phyloP scores from a whole-genome alignment of 2,797 vertebrate genomes.

The Anolis apletophallus region DNA sequence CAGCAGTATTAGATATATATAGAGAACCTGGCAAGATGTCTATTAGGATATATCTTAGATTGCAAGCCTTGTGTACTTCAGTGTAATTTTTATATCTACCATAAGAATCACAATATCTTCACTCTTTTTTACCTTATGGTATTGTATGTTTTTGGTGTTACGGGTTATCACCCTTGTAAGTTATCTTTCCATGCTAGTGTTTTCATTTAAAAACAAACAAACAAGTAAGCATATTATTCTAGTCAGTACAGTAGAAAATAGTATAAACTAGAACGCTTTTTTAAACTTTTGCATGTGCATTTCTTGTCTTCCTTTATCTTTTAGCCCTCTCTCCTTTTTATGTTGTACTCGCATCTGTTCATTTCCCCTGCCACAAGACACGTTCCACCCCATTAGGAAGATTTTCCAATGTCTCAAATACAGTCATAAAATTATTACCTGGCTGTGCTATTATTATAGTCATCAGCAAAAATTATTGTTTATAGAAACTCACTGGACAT shows the following conservation, averaged over 20 bases:
- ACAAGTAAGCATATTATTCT: background rate
- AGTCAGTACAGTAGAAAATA: background rate
- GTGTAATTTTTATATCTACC: background rate
- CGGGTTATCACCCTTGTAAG: constrained; percentile 32
- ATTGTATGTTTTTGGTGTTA: background rate
- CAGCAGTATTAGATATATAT: background rate
- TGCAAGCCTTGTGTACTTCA: background rate
- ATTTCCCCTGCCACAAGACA: constrained; percentile 31
- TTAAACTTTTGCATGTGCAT: constrained; percentile 1
- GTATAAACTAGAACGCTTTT: constrained; percentile 7
- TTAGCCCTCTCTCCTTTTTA: background rate
- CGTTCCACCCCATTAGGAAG: background rate
- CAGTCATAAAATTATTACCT: constrained; percentile 21
- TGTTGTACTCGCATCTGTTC: constrained; percentile 1
- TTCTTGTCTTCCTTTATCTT: constrained; percentile 20
- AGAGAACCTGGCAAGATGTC: background rate
- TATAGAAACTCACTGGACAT: constrained; percentile 17
- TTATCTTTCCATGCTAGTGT: background rate
- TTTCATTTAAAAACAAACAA: constrained; percentile 2
- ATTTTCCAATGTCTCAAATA: constrained; percentile 35
- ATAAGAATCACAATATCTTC: background rate
- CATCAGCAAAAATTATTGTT: constrained; percentile 26
- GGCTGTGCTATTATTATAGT: constrained; percentile 33
- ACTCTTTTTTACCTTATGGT: background rate
- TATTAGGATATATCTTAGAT: background rate